Base-by-base conservation (phyloP, 1,140 invertebrate species). In the Orius laevigatus region DNA sequence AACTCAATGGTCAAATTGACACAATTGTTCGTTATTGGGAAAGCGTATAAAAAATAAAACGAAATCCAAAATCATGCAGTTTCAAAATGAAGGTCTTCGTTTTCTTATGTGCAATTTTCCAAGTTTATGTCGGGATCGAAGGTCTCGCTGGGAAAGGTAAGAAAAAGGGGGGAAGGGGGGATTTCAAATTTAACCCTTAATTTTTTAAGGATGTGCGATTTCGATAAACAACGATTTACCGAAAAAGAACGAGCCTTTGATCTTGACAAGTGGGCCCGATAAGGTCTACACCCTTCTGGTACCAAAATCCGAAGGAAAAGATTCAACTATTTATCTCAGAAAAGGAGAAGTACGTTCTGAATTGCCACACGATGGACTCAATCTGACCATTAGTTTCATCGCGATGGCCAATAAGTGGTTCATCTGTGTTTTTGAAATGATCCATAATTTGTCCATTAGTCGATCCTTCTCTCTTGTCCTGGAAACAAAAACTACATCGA, bases 201-300 rank as follows among this genome's bases (percentile, higher is more conserved):
- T 25, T 6, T 42, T 42, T 16, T 3, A 14, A 42, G 51, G 48
- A 19, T 53, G 51, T 34, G 19, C 20, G 3, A 31, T 53, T 12
- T 16, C 34, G 18, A 15, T 54, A 15, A 51, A 54, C 14, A 45
- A 34, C 3, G 35, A 54, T 38, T 25, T 54, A 4, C 46, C 53
- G 1, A 48, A 49, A 32, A 51, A 51, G 33, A 48, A 48, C 43
- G 53, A 48, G 16, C 53, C 53, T n/a, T 33, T 54, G 2, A 48
- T 47, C 34, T 35, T 54, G 5, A 19, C 15, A 3, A 20, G n/a
- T 14, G 38, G 14, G 10, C n/a, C 5, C 1, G 14, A 19, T 19
- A 38, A 45, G 15, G 25, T 32, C 11, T 5, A 36, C 34, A 4
- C 19, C 5, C 16, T 47, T 20, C 15, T 20, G n/a, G 9, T 39